Base-by-base conservation (phyloP, 2,797 vertebrate species). In the Takifugu ocellatus region DNA sequence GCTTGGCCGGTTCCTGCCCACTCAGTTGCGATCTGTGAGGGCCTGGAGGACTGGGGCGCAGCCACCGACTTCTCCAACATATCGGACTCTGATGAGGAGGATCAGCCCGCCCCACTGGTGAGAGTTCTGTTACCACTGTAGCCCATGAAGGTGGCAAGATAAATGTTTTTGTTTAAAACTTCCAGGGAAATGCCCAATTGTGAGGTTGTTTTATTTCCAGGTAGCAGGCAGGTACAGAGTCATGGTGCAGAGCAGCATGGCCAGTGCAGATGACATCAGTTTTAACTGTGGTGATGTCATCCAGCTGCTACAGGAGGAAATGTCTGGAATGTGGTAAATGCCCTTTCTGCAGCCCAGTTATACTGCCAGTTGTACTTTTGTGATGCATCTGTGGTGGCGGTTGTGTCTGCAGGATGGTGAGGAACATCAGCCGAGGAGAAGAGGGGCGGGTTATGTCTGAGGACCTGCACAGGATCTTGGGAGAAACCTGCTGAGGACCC, bases 211-310 rank as follows among this genome's bases (percentile, higher is more conserved):
- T 61, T 1, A 53, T 0, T 17, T 63, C 31, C 68, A 95, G 94
- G 93, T 93, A 85, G 88, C 92, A 39, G 95, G 94, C 65, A 92
- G 88, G 78, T 96, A 94, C 75, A 93, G 92, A 82, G 92, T 93
- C 58, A 87, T 93, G 84, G 89, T 91, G 47, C 93, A 96, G 68
- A 93, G 92, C 82, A 91, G 89, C 72, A 92, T 89, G 76, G 88
- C 88, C 50, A 92, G 90, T 56, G 87, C 89, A n/a, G 91, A 96
- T 83, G 94, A 96, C 58, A 82, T 96, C 59, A 87, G 94, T 63
- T 91, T 96, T 73, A 96, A 93, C 82, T 91, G 91, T 0, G 94
- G 95, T 6, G 94, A 94, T 71, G 90, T 92, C 68, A 93, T 96
- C 72, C 89, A 94, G 71, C 86, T 97, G 55, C 68, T 94, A 57